Evolutionary conservation across 2,113 vertebrate genomes (phyloP).

Genomic region (Brachyhypopomus gauderio): DNA sequence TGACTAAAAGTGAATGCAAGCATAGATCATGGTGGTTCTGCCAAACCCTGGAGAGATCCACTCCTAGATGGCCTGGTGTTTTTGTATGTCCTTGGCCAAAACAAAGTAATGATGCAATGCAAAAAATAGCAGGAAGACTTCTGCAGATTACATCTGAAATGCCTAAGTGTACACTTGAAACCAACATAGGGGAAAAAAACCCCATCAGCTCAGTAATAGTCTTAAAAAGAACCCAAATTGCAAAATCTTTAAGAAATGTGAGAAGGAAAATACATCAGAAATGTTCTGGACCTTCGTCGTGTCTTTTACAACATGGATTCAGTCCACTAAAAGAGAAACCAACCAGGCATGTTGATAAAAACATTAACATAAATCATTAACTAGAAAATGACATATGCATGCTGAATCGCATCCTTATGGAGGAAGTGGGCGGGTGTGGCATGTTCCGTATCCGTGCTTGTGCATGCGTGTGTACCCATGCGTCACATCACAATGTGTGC

Average conservation of each 20-base stretch:
- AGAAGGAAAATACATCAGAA: too few species aligned
- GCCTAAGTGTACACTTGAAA: conserved; percentile 7
- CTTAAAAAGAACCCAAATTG: too few species aligned
- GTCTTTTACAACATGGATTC: not conserved
- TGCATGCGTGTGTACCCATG: conserved; percentile 14
- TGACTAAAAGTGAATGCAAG: not conserved
- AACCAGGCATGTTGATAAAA: not conserved
- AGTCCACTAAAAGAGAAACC: not conserved
- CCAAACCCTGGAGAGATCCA: conserved; percentile 13
- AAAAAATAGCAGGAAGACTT: conserved; percentile 39
- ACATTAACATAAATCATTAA: not conserved
- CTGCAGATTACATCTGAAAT: conserved; percentile 9
- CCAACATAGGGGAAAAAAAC: not conserved
- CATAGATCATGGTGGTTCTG: conserved; percentile 4
- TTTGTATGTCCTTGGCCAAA: conserved; percentile 36
- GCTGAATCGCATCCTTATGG: conserved; percentile 29
- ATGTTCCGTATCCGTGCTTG: not conserved
- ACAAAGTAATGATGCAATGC: conserved; percentile 32
- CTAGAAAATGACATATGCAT: not conserved
- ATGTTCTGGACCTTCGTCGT: too few species aligned
- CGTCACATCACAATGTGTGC: conserved; percentile 30
- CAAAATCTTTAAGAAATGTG: too few species aligned
- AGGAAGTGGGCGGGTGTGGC: conserved; percentile 17
- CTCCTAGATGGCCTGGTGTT: conserved; percentile 11
- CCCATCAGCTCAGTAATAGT: not conserved